Evolutionary conservation across 2,888 invertebrate genomes (phyloP).

Genomic region (Diogma glabrata): DNA sequence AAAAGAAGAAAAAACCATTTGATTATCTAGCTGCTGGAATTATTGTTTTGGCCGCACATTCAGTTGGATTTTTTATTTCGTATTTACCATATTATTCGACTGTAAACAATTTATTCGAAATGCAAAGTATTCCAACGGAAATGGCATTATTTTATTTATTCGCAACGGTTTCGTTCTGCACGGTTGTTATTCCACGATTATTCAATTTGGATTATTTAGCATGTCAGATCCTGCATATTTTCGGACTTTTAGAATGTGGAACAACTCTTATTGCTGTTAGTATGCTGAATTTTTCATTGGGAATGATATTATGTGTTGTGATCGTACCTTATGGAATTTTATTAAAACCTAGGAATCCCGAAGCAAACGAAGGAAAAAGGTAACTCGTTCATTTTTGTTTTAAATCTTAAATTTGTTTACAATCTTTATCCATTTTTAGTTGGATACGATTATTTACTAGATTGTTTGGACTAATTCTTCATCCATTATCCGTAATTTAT

Average conservation of each 20-base stretch:
- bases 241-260: constrained; percentile 61
- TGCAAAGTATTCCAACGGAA: constrained; percentile 40
- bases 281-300: constrained; percentile 82
- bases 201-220: constrained; percentile 20
- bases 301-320: constrained; percentile 57
- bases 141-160: constrained; percentile 47
- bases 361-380: constrained; percentile 11
- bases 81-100: constrained; percentile 32
- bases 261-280: constrained; percentile 69
- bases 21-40: constrained; percentile 38
- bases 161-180: constrained; percentile 34
- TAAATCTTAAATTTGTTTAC: too few species aligned
- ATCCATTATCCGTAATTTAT: constrained; percentile 57
- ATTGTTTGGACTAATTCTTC: constrained; percentile 43
- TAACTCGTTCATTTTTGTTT: too few species aligned
- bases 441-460: constrained; percentile 5
- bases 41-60: constrained; percentile 42
- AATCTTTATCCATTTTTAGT: too few species aligned
- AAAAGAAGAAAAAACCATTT: constrained; percentile 8
- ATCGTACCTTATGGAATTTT: constrained; percentile 62
- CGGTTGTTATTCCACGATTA: constrained; percentile 35
- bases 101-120: constrained; percentile 19
- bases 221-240: constrained; percentile 45
- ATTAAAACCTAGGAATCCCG: constrained; percentile 27
- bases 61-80: constrained; percentile 41